phyloP scores from a whole-genome alignment of 2,113 vertebrate genomes.

The Pterocles orientalis region DNA sequence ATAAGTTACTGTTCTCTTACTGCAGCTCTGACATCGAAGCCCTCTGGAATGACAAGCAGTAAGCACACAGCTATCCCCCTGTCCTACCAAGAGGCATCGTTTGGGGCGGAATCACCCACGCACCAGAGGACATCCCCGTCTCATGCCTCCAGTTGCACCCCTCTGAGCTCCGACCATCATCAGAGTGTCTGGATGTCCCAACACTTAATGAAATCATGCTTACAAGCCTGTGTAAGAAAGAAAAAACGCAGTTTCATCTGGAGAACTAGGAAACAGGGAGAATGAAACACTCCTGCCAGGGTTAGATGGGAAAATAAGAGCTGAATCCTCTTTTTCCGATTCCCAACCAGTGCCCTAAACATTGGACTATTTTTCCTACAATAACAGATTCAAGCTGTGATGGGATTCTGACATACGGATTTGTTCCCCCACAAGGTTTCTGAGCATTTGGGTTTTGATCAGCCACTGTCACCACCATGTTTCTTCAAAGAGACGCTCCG shows the following conservation, averaged over 20 bases:
- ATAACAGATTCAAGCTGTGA: slow-evolving; percentile 40
- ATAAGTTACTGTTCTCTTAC: background rate
- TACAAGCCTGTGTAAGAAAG: background rate
- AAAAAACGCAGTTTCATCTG: background rate
- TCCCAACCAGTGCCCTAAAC: background rate
- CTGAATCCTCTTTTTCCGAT: background rate
- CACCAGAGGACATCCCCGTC: background rate
- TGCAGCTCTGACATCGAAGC: background rate
- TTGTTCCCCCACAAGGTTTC: slow-evolving; percentile 32
- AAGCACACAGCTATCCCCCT: background rate
- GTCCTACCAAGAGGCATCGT: background rate
- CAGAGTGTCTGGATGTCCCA: background rate
- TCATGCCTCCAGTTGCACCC: background rate
- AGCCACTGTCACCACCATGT: slow-evolving; percentile 21
- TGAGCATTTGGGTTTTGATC: slow-evolving; percentile 50
- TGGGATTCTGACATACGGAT: slow-evolving; percentile 34
- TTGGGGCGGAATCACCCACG: background rate
- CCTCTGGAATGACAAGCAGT: background rate
- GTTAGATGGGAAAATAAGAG: background rate
- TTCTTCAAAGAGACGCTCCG: slow-evolving; percentile 57
- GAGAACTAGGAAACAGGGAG: background rate
- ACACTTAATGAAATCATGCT: background rate
- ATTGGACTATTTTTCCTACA: background rate
- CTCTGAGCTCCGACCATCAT: background rate
- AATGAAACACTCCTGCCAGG: background rate